These are phyloP conservation scores for Esox masquinongy DNA, from an alignment of 2,797 vertebrate species.

Conservation along the genomic window DNA sequence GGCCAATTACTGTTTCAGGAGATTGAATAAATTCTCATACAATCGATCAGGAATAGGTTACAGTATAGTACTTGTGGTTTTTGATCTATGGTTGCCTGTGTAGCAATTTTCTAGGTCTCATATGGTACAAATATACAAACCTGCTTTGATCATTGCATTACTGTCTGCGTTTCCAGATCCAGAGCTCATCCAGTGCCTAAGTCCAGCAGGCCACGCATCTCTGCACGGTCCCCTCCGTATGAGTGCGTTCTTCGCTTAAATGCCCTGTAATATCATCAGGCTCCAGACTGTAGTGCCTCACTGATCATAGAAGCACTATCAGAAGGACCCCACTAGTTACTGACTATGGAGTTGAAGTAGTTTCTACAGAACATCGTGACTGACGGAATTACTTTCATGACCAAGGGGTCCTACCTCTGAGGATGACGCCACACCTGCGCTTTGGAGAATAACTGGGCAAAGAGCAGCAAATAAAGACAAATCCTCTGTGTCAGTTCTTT, in stretches of 20 bases:
- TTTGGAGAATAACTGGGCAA: slow-evolving; percentile 22
- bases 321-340: background rate
- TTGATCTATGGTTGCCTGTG: background rate
- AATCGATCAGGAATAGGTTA: background rate
- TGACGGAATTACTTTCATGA: background rate
- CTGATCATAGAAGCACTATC: background rate
- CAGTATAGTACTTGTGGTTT: background rate
- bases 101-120: background rate
- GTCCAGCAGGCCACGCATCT: background rate
- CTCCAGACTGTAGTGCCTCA: background rate
- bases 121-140: background rate
- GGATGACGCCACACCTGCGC: slow-evolving; percentile 11
- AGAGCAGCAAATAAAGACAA: slow-evolving; percentile 61
- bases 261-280: background rate
- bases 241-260: background rate
- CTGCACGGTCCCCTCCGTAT: background rate
- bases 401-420: slow-evolving; percentile 3
- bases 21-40: background rate
- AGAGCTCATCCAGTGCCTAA: background rate
- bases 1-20: background rate
- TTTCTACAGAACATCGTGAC: background rate
- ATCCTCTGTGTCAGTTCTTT: slow-evolving; percentile 48
- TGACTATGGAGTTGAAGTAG: background rate
- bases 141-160: background rate
- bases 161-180: background rate